phyloP scores from a whole-genome alignment of 2,797 vertebrate species.

The Leucoraja ocellata region DNA sequence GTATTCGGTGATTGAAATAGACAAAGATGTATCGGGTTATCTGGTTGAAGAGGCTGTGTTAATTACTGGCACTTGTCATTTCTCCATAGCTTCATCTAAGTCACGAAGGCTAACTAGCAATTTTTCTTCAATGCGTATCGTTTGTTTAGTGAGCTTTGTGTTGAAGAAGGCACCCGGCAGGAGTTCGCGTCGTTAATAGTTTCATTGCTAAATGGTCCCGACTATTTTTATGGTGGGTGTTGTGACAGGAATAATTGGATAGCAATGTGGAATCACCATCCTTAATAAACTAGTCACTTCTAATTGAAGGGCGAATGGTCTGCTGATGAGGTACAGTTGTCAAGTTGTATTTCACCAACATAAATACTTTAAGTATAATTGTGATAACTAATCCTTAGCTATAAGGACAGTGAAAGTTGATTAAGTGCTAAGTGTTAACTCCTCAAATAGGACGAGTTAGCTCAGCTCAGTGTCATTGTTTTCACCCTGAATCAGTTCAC shows the following conservation, averaged over 20 bases:
- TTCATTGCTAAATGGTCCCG: slow-evolving; percentile 83
- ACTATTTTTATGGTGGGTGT: slow-evolving; percentile 81
- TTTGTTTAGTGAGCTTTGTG: slow-evolving; percentile 74
- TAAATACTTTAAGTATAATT: slow-evolving; percentile 12
- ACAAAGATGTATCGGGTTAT: slow-evolving; percentile 90
- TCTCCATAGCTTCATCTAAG: slow-evolving; percentile 77
- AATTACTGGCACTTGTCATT: slow-evolving; percentile 88
- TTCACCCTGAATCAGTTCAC: not conserved
- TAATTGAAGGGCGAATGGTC: slow-evolving; percentile 53
- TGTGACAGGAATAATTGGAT: slow-evolving; percentile 74
- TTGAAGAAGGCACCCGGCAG: slow-evolving; percentile 74
- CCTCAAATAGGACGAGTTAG: not conserved
- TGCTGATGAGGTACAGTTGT: slow-evolving; percentile 8
- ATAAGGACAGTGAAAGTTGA: not conserved
- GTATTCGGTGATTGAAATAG: slow-evolving; percentile 81
- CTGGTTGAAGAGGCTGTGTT: slow-evolving; percentile 70
- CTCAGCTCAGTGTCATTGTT: not conserved
- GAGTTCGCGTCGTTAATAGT: slow-evolving; percentile 78
- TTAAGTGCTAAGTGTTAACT: not conserved
- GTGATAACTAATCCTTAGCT: slow-evolving; percentile 13
- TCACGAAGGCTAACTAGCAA: slow-evolving; percentile 81
- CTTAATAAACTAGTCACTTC: slow-evolving; percentile 78
- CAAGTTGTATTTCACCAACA: slow-evolving; percentile 19
- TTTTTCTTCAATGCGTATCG: slow-evolving; percentile 68
- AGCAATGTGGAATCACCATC: slow-evolving; percentile 75